Base-by-base conservation (phyloP, 2,113 vertebrate genomes). In the Tamias sibiricus region DNA sequence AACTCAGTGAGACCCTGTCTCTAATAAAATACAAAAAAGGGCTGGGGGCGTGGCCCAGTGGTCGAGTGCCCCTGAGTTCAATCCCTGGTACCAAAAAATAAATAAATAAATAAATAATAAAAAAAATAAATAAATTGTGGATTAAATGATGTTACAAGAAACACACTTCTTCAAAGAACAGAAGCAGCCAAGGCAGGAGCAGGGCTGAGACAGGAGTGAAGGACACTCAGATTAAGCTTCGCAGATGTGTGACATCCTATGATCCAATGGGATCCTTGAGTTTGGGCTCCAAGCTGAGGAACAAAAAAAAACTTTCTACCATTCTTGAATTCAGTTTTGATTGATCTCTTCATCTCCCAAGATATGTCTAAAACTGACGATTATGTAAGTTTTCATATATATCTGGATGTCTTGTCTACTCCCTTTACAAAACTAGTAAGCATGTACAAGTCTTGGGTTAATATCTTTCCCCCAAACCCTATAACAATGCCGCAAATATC, bases 361-460 rank as follows among this genome's bases (percentile, higher is more conserved):
- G 47, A 13, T 92, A 52, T 89, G 32, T 57, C 20, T 96, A 89
- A 92, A 87, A 87, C 74, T 37, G 42, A 87, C 92, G 96, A 90
- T 82, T 64, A 88, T 66, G 32, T 81, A 57, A 75, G 14, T 95
- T 14, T 47, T 94, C 54, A 87, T 44, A 85, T 77, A 76, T 6
- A n/a, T 81, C 20, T 40, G 17, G 68, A 86, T 92, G 30, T 75
- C 8, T 59, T 85, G 19, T 66, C 24, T 94, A 26, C 91, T 86
- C 42, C 49, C 8, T 42, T 90, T 74, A 66, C 66, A 57, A 82
- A 90, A 59, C 84, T 87, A 79, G 40, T 87, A 79, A 87, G 32
- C 12, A 64, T 62, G 49, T 62, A 32, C 79, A 77, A 83, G 62
- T 87, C 57, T 40, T 68, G 26, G 30, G 40, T 91, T 47, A 69